Base-by-base conservation (phyloP, 2,113 vertebrate species). In the Albula goreensis region DNA sequence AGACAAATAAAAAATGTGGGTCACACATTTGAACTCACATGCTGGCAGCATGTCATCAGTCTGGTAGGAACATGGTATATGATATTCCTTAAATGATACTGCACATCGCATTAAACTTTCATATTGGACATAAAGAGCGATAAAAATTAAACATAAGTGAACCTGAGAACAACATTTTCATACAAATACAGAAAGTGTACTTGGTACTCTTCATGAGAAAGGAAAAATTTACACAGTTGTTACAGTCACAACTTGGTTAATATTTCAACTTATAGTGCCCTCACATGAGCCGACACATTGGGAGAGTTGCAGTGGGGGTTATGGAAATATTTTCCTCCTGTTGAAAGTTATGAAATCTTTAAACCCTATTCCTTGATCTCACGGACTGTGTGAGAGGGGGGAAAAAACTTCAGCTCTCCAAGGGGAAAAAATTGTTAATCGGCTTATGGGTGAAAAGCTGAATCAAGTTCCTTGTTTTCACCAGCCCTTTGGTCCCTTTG, bases 371-470 rank as follows among this genome's bases (percentile, higher is more conserved):
- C 90, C 89, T 91, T 91, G 88, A 92, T 93, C 90, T 89, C 82
- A 83, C 83, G 74, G 6, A 87, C 92, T 86, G 88, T 90, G 31
- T 41, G 31, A 41, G 31, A 41, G 31, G 31, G 74, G 87, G 83
- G 83, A 89, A 88, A 91, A 93, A 91, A 86, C 88, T 86, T 86
- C 88, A n/a, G 85, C 57, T 88, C 89, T 91, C 80, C 88, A 90
- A 89, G 86, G 87, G 90, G 89, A 91, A 91, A 93, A 92, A 91
- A 89, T 89, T 90, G 87, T 88, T 93, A 95, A 95, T 94, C 93
- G 81, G 92, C 93, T 95, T 95, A 94, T 78, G 87, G 87, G 88
- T 84, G 86, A 88, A 88, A 77, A 79, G 57, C 82, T 92, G 89
- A 92, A 82, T 89, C 87, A 78, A 87, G 90, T 84, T 89, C 85